These are phyloP conservation scores for Clinocottus analis DNA, from an alignment of 2,113 vertebrate species.

Conservation along the genomic window DNA sequence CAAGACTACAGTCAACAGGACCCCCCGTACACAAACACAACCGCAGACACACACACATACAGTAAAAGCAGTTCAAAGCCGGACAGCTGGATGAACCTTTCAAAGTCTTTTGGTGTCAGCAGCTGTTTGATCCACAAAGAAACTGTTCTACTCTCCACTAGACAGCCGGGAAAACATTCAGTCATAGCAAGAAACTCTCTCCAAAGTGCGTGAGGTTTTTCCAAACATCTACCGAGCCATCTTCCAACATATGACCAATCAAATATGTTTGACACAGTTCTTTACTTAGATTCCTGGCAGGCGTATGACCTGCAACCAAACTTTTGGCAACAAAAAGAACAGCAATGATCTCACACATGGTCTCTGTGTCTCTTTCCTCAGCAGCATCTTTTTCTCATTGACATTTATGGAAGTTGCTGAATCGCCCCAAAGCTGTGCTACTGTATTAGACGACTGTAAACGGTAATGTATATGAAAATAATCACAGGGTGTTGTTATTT, in stretches of 20 bases:
- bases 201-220: constrained; percentile 35
- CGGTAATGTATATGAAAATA: not conserved
- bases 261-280: constrained; percentile 18
- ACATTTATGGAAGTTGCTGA: constrained; percentile 1
- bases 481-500: not conserved
- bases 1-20: constrained; percentile 2
- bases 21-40: constrained; percentile 40
- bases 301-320: not conserved
- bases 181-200: constrained; percentile 10
- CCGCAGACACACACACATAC: constrained; percentile 36
- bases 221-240: constrained; percentile 13
- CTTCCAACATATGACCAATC: constrained; percentile 2
- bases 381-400: constrained; percentile 45
- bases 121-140: constrained; percentile 52
- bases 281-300: constrained; percentile 16
- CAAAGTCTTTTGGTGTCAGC: constrained; percentile 56
- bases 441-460: not conserved
- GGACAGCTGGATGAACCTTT: constrained; percentile 19
- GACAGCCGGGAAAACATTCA: constrained; percentile 30
- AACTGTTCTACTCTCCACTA: constrained; percentile 7
- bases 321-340: not conserved
- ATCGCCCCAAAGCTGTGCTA: not conserved
- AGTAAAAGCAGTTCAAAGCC: constrained; percentile 34
- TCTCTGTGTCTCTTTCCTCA: constrained; percentile 2
- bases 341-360: not conserved